These are phyloP conservation scores for Platygyra sinensis DNA, from an alignment of 64 coral and sea anemone genomes.

Conservation along the genomic window DNA sequence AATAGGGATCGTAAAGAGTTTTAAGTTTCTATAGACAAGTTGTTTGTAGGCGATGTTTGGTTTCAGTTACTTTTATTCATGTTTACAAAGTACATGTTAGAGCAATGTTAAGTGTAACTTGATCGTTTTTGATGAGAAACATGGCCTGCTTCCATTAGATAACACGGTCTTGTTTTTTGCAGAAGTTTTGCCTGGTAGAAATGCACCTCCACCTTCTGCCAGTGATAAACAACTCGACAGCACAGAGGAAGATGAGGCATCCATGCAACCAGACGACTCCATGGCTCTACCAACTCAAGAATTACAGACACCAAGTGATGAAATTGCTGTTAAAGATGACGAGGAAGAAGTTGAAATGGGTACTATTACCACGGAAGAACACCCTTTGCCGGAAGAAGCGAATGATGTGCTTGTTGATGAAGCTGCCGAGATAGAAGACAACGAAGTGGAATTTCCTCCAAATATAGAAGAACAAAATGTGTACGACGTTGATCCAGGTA, in stretches of 20 bases:
- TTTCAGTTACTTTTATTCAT: no score
- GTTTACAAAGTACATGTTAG: no score
- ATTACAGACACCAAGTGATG: not conserved
- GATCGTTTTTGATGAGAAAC: not conserved
- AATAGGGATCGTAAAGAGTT: no score
- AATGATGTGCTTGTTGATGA: not conserved
- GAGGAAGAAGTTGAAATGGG: conserved; percentile 15
- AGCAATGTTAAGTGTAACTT: not conserved
- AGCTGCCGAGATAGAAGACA: not conserved
- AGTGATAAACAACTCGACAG: conserved; percentile 12
- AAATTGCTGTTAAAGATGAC: not conserved
- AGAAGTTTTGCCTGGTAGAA: conserved; percentile 43
- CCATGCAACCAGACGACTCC: not conserved
- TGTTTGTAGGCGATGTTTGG: no score
- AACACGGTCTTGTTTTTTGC: not conserved
- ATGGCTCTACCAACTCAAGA: not conserved
- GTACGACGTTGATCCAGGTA: not conserved
- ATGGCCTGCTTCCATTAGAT: not conserved
- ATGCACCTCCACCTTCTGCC: conserved; percentile 76
- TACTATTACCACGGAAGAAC: not conserved
- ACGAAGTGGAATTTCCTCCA: not conserved
- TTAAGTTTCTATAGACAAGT: no score
- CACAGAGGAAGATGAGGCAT: not conserved
- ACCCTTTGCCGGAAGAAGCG: not conserved
- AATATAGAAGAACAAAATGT: not conserved